Evolutionary conservation across 2,888 invertebrate species (phyloP), one percentile per base, ranked within the genome.

Genomic region (Troglohyphantes excavatus): DNA sequence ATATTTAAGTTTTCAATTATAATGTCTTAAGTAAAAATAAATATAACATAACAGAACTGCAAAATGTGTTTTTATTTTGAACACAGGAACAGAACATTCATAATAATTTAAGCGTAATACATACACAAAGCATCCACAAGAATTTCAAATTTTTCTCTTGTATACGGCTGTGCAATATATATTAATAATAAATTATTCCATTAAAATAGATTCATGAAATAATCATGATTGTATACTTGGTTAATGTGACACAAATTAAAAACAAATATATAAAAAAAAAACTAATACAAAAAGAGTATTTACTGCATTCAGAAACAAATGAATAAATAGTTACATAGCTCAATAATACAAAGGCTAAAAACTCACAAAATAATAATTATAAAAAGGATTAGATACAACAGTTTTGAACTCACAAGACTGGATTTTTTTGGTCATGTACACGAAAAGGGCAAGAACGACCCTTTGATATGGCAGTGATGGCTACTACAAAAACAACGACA

Each of bases 391-490:
- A 83, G 65, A 73, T 21, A 65, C 61, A 83, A 83, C 39, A 2
- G 11, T 6, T 46, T 72, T n/a, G 27, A 63, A 73, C 39, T 19
- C 63, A 73, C 43, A 61, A 68, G 53, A 53, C 9, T 73, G 27
- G 26, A 86, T 61, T 39, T 63, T 81, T 76, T 82, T 82, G 76
- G 76, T 82, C 81, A 61, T 53, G 33, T 73, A 76, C 88, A 82
- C 11, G 72, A 73, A 83, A 63, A 61, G 27, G 67, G 33, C 23
- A 19, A 43, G 53, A 53, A 39, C 17, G 17, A 26, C 81, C 65
- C 67, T 59, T 70, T 89, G 76, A 89, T 82, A 89, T 89, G 88
- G 88, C 82, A 89, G 88, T 89, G 88, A 72, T 75, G 46, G 68
- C 29, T 46, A 39, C 65, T 81, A 53, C 76, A 46, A 53, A 53